Evolutionary conservation across 2,113 vertebrate genomes (phyloP), one percentile per base, ranked within the genome.

Genomic region (Chloroceryle aenea): DNA sequence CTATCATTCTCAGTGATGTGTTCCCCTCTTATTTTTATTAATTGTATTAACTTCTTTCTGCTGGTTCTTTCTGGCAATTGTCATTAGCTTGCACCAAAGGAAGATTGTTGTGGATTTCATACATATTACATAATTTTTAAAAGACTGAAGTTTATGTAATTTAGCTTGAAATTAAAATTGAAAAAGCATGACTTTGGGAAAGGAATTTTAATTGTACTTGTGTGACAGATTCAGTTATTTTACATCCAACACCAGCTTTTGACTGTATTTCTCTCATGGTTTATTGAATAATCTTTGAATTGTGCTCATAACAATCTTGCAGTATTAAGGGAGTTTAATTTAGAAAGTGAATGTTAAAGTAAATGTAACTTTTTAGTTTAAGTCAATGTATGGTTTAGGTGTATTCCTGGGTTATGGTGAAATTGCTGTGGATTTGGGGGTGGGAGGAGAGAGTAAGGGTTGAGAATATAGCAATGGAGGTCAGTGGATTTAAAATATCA

Each of bases 91-190:
- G 26, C 75, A 76, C 43, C 71, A 50, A 64, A 58, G 38, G 12
- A 64, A 79, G 52, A 40, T 48, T 11, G 8, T 12, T 71, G 32
- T 63, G 72, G 43, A 43, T 90, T 88, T 83, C 36, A 11, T 52
- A 12, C 16, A 2, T 32, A 8, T 55, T 10, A 32, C 9, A 8
- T 12, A 38, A 55, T 27, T 92, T 89, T 77, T 67, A 53, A 90
- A 62, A 82, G 42, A 14, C 32, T 78, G 12, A 52, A 75, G 45
- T 89, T 87, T 71, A 84, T 67, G 32, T 74, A 75, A 64, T 85
- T 94, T n/a, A 63, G n/a, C 69, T 94, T 71, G 68, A 74, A 89
- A 84, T 86, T 52, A 61, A 92, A 90, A 90, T 83, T 30, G 40
- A 32, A 61, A 71, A 61, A 81, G 27, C 42, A 22, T 95, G 75